Evolutionary conservation across 2,797 vertebrate species (phyloP), one percentile per base, ranked within the genome.

Genomic region (Cetoscarus ocellatus): DNA sequence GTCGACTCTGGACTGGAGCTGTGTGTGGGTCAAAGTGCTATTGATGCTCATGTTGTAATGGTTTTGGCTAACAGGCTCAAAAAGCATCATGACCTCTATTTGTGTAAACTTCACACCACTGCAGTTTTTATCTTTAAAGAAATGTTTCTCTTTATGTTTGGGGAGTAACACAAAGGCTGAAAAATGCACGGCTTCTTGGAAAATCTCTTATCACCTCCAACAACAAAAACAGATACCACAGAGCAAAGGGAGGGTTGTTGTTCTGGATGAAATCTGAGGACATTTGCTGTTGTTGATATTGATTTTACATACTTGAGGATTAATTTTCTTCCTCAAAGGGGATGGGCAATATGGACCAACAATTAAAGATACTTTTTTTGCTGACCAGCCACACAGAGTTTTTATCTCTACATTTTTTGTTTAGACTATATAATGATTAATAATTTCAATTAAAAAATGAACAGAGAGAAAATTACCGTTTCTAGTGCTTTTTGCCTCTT

Each of bases 121-220:
- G 14, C 43, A 10, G 15, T 79, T 34, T 80, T 70, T 76, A 90
- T 93, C 82, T n/a, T 38, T 14, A 0, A 0, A 34, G 27, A 27
- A 34, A 14, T 40, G 61, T 78, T 84, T 10, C 6, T 53, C 18
- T 55, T 55, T 48, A 39, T 40, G 53, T 83, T 77, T 71, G 19
- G 70, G 39, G 47, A 79, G 14, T 50, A 2, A 8, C 58, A n/a
- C 39, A 38, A 1, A 70, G 65, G 62, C 15, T 40, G 36, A 49
- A 51, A 27, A 13, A 44, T 10, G 9, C 19, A 34, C 3, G 0
- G 12, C 27, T 69, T 65, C 60, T 69, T 38, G 55, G 70, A 73
- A 90, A 65, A 61, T 3, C 34, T 83, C 77, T 84, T 85, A 85
- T 89, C 82, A 10, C 65, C 61, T 12, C 9, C 34, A 43, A 59